Percentiles rank a stretch among this genome's conserved stretches.
phyloP scores from a whole-genome alignment of 2,113 vertebrate species.

The Budorcas taxicolor region DNA sequence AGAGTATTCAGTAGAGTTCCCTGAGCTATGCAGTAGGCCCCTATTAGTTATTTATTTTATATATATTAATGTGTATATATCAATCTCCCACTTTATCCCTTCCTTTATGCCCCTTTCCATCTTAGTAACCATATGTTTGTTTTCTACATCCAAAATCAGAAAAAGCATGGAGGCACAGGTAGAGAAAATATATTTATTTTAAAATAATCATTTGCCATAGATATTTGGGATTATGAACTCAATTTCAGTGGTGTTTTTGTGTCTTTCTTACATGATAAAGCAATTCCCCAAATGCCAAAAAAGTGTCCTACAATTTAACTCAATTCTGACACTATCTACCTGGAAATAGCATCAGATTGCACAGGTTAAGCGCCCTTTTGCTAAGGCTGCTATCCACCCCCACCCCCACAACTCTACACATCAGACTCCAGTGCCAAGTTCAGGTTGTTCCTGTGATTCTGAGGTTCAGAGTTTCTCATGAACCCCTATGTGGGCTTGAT shows the following conservation, averaged over 20 bases:
- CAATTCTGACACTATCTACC: not conserved
- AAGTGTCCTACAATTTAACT: not conserved
- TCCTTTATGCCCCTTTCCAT: not conserved
- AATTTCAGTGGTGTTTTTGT: not conserved
- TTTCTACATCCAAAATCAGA: not conserved
- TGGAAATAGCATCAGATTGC: not conserved
- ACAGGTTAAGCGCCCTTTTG: not conserved
- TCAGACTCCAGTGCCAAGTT: not conserved
- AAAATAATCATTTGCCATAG: not conserved
- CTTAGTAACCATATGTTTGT: not conserved
- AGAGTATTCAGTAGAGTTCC: not conserved
- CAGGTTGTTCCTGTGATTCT: not conserved
- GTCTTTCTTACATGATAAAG: too few relatives aligned
- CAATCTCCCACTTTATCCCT: not conserved
- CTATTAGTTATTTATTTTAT: not conserved
- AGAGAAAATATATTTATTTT: not conserved
- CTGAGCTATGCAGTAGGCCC: not conserved
- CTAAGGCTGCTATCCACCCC: not conserved
- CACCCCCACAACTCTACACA: not conserved
- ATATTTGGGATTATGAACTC: not conserved
- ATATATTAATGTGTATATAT: not conserved
- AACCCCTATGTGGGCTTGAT: not conserved
- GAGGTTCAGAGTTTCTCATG: not conserved
- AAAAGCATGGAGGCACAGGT: not conserved
- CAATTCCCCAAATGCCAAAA: not conserved